phyloP scores from a whole-genome alignment of 2,113 vertebrate species.

The Rhizomys pruinosus region DNA sequence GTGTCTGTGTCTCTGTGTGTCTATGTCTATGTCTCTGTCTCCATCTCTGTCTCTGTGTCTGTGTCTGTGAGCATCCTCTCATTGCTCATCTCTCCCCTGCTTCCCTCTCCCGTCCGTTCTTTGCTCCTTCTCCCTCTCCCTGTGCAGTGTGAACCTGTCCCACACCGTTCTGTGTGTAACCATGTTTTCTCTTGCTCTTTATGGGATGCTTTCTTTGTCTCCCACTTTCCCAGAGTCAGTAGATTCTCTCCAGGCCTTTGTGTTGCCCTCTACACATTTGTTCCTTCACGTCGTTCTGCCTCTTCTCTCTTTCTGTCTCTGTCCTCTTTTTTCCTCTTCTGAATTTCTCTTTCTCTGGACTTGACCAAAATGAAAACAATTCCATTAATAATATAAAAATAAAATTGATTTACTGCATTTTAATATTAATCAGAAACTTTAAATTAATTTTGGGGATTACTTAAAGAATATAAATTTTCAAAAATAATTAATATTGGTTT shows the following conservation, averaged over 20 bases:
- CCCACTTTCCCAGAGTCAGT: neutral
- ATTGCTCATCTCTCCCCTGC: neutral
- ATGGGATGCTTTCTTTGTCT: neutral
- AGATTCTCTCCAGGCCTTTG: neutral
- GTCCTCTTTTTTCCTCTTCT: neutral
- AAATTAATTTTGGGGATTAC: neutral
- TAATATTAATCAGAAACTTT: neutral
- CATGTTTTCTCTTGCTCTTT: neutral
- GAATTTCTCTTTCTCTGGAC: conserved; percentile 1
- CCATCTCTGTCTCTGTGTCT: no score
- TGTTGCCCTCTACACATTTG: rapidly evolving
- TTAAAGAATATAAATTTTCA: conserved; percentile 17
- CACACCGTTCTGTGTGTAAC: no score
- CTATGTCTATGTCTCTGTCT: no score
- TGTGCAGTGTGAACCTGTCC: neutral
- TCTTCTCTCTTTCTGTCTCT: neutral
- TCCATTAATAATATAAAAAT: conserved; percentile 20
- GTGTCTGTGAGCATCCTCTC: neutral
- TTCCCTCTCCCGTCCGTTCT: no score
- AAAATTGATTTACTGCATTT: neutral
- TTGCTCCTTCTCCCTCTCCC: neutral
- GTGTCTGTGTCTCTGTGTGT: no score
- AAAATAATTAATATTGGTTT: conserved; percentile 2
- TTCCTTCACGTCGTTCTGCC: neutral
- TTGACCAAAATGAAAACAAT: conserved; percentile 28